Evolutionary conservation across 2,113 vertebrate species (phyloP).

Genomic region (Hyaena hyaena): DNA sequence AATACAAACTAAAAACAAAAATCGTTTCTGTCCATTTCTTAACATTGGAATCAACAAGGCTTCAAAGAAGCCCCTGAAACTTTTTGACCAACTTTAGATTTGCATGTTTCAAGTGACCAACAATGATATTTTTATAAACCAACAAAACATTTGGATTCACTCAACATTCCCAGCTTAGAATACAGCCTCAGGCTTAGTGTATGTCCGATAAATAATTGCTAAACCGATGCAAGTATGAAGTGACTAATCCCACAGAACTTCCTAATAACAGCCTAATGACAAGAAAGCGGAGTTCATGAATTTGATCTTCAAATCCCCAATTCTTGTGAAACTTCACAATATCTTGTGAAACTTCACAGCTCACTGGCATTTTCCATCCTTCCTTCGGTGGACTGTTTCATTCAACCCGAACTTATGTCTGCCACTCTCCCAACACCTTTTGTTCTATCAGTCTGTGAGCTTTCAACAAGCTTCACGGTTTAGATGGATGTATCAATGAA

Average conservation of each 20-base stretch:
- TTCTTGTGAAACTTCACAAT: neutral
- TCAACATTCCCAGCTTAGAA: neutral
- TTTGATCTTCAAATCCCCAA: neutral
- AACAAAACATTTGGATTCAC: slow-evolving; percentile 3
- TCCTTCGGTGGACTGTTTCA: neutral
- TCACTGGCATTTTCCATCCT: neutral
- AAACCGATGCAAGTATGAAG: neutral
- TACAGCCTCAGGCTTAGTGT: neutral
- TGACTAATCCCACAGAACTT: neutral
- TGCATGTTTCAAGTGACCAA: slow-evolving; percentile 29
- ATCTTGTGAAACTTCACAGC: neutral
- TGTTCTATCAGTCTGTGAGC: neutral
- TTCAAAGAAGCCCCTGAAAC: neutral
- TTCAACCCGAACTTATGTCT: neutral
- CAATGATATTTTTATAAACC: slow-evolving; percentile 11
- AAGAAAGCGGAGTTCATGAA: slow-evolving; percentile 12
- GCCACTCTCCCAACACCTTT: neutral
- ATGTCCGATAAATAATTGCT: neutral
- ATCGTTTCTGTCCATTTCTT: neutral
- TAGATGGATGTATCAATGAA: neutral
- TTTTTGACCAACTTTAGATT: slow-evolving; percentile 35
- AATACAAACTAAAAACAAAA: neutral
- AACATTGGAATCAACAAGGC: neutral
- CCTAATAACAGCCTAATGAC: neutral
- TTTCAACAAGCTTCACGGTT: neutral